These are phyloP conservation scores for Rhinophrynus dorsalis DNA, from an alignment of 2,797 vertebrate genomes.

Conservation along the genomic window DNA sequence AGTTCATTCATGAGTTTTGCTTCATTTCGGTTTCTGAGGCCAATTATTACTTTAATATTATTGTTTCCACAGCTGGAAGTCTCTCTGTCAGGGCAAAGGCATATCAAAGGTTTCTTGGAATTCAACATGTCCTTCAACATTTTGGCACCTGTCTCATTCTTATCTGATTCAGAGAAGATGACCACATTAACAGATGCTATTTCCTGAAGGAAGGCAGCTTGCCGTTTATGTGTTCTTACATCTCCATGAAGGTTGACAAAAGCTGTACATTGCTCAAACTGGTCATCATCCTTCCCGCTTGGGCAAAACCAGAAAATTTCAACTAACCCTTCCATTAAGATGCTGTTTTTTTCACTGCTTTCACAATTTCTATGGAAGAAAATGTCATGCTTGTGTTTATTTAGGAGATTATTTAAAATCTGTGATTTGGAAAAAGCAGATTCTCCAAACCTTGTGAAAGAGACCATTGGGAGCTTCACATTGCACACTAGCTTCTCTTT, in stretches of 20 bases:
- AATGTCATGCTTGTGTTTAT: constrained; percentile 53
- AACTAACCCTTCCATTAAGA: constrained; percentile 69
- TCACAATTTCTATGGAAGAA: constrained; percentile 61
- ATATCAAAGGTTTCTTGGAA: constrained; percentile 59
- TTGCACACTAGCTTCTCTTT: constrained; percentile 59
- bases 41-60: constrained; percentile 55
- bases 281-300: constrained; percentile 58
- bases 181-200: constrained; percentile 64
- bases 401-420: constrained; percentile 60
- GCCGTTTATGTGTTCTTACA: constrained; percentile 44
- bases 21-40: constrained; percentile 62
- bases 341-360: constrained; percentile 52
- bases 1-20: constrained; percentile 60
- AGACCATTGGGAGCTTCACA: constrained; percentile 65
- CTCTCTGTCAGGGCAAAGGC: constrained; percentile 59
- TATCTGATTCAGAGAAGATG: constrained; percentile 51
- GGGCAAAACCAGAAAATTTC: constrained; percentile 80
- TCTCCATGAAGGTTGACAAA: constrained; percentile 59
- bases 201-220: constrained; percentile 62
- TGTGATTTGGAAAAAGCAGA: constrained; percentile 65
- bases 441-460: constrained; percentile 68
- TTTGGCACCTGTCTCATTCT: neutral
- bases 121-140: constrained; percentile 50
- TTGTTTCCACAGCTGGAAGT: accelerated
- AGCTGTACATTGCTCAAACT: constrained; percentile 56